phyloP scores from a whole-genome alignment of 2,888 invertebrate genomes.

The Lepidochitona cinerea region DNA sequence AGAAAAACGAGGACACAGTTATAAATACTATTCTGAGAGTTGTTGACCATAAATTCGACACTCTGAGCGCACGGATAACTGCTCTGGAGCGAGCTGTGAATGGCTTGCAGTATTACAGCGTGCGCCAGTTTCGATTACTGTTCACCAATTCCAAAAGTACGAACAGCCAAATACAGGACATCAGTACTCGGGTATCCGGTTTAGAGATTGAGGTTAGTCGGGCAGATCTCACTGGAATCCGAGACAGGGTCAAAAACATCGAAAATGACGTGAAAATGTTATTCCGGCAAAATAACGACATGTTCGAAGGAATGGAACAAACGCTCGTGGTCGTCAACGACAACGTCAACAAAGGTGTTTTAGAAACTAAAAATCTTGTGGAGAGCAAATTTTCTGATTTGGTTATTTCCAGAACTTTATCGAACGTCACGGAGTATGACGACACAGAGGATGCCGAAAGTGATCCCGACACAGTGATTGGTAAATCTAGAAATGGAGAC shows the following conservation, averaged over 20 bases:
- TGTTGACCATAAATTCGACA: constrained; percentile 56
- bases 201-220: constrained; percentile 35
- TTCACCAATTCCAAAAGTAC: constrained; percentile 46
- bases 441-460: not conserved
- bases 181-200: constrained; percentile 40
- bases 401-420: not conserved
- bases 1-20: constrained; percentile 39
- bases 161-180: constrained; percentile 38
- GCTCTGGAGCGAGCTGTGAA: constrained; percentile 51
- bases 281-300: constrained; percentile 36
- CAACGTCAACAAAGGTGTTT: constrained; percentile 10
- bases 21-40: constrained; percentile 48
- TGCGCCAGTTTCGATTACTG: constrained; percentile 51
- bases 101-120: constrained; percentile 55
- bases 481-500: not conserved
- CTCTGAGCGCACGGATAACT: constrained; percentile 46
- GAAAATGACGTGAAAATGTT: constrained; percentile 43
- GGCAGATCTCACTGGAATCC: constrained; percentile 18
- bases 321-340: constrained; percentile 14
- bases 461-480: not conserved
- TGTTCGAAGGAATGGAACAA: constrained; percentile 46
- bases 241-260: constrained; percentile 27
- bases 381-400: constrained; percentile 11
- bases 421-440: not conserved
- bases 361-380: constrained; percentile 17